phyloP scores from a whole-genome alignment of 1,140 invertebrate species.

The Philotrypesis tridentata region DNA sequence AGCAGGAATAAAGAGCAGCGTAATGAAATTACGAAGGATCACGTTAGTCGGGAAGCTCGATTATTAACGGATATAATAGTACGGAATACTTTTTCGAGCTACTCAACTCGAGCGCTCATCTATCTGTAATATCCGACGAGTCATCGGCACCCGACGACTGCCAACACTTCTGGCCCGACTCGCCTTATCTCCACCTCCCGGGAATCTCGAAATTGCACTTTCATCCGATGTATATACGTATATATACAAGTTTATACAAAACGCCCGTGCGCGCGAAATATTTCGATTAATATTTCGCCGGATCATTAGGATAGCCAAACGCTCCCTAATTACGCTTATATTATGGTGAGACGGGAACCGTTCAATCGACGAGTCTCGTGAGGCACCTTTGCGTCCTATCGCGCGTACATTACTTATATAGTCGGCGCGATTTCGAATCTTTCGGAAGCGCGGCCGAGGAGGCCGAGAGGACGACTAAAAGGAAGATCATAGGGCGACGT shows the following conservation, averaged over 20 bases:
- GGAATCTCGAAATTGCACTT: slow-evolving; percentile 32
- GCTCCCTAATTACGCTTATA: slow-evolving; percentile 53
- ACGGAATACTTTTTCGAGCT: neutral
- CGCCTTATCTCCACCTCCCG: neutral
- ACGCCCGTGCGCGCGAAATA: slow-evolving; percentile 48
- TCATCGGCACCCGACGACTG: neutral
- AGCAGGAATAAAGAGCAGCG: neutral
- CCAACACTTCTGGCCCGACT: neutral
- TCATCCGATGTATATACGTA: too few species aligned
- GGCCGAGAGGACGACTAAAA: neutral
- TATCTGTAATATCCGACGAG: neutral
- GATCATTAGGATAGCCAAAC: too few species aligned
- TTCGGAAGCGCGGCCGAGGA: slow-evolving; percentile 19
- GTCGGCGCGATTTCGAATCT: slow-evolving; percentile 15
- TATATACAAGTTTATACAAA: too few species aligned
- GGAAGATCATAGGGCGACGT: slow-evolving; percentile 1
- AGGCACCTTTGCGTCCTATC: too few species aligned
- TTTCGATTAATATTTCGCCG: slow-evolving; percentile 54
- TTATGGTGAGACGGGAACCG: neutral
- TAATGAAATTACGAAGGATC: slow-evolving; percentile 9
- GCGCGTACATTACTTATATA: too few species aligned
- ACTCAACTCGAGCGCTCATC: too few species aligned
- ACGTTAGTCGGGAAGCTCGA: neutral
- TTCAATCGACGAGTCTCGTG: slow-evolving; percentile 34
- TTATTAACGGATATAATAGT: neutral